phyloP scores from a whole-genome alignment of 1,140 invertebrate species.

The Macrosteles quadrilineatus region DNA sequence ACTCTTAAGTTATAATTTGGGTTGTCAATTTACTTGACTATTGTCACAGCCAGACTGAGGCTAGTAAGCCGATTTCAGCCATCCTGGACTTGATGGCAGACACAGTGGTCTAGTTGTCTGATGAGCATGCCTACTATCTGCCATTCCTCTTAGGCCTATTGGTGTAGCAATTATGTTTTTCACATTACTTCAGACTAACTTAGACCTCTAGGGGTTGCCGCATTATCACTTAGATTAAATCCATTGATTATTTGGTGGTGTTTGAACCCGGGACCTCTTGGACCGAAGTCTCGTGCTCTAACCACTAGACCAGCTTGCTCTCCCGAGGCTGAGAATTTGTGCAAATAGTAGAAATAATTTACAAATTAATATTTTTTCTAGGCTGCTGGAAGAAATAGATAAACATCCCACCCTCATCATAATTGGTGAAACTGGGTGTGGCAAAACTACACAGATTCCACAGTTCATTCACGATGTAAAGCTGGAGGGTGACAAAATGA shows the following conservation, averaged over 20 bases:
- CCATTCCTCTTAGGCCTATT: no score
- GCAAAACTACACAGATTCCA: conserved; percentile 91
- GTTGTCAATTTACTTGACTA: neutral
- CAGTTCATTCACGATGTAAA: conserved; percentile 68
- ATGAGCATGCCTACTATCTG: neutral
- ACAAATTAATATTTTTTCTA: conserved; percentile 42
- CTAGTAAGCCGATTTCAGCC: neutral
- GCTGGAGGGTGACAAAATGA: conserved; percentile 58
- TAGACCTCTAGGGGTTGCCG: neutral
- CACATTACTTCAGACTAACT: neutral
- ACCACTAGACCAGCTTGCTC: no score
- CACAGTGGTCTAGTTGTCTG: neutral
- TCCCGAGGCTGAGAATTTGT: no score
- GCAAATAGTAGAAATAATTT: neutral
- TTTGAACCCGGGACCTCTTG: no score
- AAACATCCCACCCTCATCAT: conserved; percentile 67
- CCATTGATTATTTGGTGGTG: no score
- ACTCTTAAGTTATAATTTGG: neutral
- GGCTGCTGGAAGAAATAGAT: conserved; percentile 58
- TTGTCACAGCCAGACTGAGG: neutral
- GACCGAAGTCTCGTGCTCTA: no score
- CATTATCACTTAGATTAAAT: no score
- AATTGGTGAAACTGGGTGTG: conserved; percentile 87
- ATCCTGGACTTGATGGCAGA: neutral
- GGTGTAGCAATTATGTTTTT: neutral